Percentiles rank a stretch among this genome's conserved stretches.
Evolutionary conservation across 2,797 vertebrate genomes (phyloP).

Genomic region (Synanceia verrucosa): DNA sequence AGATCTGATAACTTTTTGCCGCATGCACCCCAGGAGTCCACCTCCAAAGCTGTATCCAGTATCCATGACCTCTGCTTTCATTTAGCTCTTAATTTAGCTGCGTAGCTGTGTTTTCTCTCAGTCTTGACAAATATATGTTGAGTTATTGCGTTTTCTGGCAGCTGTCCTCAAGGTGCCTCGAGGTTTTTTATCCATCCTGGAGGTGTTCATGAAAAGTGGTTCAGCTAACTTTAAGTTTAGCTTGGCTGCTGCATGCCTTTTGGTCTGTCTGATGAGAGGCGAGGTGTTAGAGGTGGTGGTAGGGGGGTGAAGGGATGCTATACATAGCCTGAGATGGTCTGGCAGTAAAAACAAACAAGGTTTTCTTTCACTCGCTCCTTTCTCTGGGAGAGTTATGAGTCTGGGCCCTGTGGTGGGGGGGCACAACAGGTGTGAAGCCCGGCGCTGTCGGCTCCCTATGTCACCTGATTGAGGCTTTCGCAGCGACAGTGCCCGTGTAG

Average conservation of each 20-base stretch:
- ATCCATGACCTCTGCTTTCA: not conserved
- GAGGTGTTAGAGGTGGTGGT: slow-evolving; percentile 15
- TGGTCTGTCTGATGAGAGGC: slow-evolving; percentile 34
- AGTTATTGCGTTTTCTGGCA: not conserved
- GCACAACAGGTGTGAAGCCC: slow-evolving; percentile 78
- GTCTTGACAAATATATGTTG: not conserved
- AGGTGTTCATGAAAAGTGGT: no score
- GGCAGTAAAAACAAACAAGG: slow-evolving; percentile 88
- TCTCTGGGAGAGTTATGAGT: slow-evolving; percentile 82
- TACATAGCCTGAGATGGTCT: slow-evolving; percentile 77
- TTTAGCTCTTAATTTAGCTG: not conserved
- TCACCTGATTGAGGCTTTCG: slow-evolving; percentile 73
- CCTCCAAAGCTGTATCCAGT: no score
- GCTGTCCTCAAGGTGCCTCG: no score
- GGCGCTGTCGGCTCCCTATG: slow-evolving; percentile 50
- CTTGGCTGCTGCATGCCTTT: slow-evolving; percentile 22
- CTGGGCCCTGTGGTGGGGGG: slow-evolving; percentile 58
- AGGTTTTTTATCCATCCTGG: no score
- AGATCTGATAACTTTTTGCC: no score
- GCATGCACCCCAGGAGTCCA: no score
- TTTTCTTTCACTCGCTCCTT: slow-evolving; percentile 84
- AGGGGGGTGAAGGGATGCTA: slow-evolving; percentile 67
- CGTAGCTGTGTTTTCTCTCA: not conserved
- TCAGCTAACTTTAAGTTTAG: slow-evolving; percentile 42
- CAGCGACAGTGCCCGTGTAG: slow-evolving; percentile 41